phyloP scores from a whole-genome alignment of 2,113 vertebrate genomes.

The Coreoperca whiteheadi region DNA sequence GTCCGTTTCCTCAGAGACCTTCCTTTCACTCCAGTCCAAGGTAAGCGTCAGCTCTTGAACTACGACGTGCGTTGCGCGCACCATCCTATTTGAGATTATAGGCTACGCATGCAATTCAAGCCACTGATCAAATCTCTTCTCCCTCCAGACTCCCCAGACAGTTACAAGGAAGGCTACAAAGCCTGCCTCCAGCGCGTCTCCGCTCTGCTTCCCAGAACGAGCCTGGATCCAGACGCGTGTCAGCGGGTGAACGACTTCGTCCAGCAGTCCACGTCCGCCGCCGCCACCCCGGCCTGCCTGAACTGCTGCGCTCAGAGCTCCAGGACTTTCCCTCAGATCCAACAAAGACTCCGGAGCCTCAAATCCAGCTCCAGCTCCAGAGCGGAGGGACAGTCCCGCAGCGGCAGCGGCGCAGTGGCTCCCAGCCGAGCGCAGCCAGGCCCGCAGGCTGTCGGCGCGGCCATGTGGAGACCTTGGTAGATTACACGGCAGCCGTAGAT shows the following conservation, averaged over 20 bases:
- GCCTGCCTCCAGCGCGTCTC: conserved; percentile 88
- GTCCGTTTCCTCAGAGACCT: conserved; percentile 90
- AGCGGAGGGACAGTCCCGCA: conserved; percentile 58
- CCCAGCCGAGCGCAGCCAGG: conserved; percentile 29
- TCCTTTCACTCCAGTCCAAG: conserved; percentile 74
- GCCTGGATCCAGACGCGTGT: conserved; percentile 79
- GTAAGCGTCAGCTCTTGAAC: conserved; percentile 73
- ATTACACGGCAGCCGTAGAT: background rate
- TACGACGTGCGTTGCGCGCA: background rate
- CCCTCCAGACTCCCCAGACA: conserved; percentile 78
- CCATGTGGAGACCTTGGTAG: conserved; percentile 89
- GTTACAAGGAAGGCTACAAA: conserved; percentile 88
- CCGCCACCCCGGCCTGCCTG: conserved; percentile 60
- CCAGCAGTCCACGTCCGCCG: conserved; percentile 68
- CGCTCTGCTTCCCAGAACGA: conserved; percentile 81
- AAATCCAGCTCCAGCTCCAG: conserved; percentile 71
- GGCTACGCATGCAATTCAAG: background rate
- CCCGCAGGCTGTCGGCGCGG: conserved; percentile 39
- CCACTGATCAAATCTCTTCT: conserved; percentile 27
- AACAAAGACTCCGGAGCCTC: conserved; percentile 73
- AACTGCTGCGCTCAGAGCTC: conserved; percentile 76
- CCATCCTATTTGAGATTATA: background rate
- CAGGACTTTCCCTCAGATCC: conserved; percentile 68
- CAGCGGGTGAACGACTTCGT: conserved; percentile 84
- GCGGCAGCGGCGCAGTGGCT: conserved; percentile 12